Conservation (phyloP, 2,113 vertebrate genomes). For the Eonycteris spelaea region DNA sequence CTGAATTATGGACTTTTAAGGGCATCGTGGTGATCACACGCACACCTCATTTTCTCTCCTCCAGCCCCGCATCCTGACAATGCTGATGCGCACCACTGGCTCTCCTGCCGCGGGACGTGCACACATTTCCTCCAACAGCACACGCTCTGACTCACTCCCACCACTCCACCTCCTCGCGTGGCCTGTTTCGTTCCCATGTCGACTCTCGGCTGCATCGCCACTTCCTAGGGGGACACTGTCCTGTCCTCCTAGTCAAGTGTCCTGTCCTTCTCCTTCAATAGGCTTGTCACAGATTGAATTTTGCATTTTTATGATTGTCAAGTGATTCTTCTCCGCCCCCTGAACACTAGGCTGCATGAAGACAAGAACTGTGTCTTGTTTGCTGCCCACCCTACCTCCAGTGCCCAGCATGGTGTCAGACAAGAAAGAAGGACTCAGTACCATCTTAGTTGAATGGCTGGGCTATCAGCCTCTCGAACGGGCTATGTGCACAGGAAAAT, state of each 20-base stretch:
- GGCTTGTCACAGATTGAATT: neutral
- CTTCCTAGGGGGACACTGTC: neutral
- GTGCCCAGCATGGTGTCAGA: rapidly evolving
- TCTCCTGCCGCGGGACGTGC: neutral
- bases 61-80: neutral
- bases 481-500: neutral
- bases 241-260: neutral
- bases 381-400: neutral
- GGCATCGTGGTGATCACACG: neutral
- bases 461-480: neutral
- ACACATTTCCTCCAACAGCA: neutral
- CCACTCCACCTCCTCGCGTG: neutral
- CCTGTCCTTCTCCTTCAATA: neutral
- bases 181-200: too few species aligned
- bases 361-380: neutral
- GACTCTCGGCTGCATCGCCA: neutral
- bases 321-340: neutral
- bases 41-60: neutral
- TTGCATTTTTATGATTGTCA: neutral
- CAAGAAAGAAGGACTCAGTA: rapidly evolving
- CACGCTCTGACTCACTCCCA: rapidly evolving
- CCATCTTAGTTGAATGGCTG: neutral
- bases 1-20: neutral
- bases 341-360: neutral
- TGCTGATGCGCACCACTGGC: neutral